Evolutionary conservation across 2,888 invertebrate genomes (phyloP), one percentile per base, ranked within the genome.

Genomic region (Sinohyriopsis cumingii): DNA sequence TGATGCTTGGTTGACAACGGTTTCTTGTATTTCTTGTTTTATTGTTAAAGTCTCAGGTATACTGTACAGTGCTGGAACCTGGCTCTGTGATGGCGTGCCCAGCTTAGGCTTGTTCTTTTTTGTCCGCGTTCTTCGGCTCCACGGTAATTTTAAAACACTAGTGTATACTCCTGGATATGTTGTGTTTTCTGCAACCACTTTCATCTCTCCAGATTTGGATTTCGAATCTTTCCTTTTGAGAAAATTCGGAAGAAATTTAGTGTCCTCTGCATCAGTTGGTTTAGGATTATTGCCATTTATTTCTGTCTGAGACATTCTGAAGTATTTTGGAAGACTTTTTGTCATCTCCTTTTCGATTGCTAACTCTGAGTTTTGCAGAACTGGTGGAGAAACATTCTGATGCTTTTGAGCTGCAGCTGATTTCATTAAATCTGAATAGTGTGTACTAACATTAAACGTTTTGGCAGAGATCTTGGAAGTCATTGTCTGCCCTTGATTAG

Each of bases 121-220:
- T 33, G 81, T 80, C 45, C 86, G 72, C n/a, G 84, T 81, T 57
- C 86, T 72, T 24, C 83, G 72, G 75, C 85, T 84, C 82, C 85
- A 86, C 15, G 86, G 85, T 15, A 86, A 77, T 69, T 86, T 86
- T 59, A 86, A 77, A 60, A 85, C 85, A 69, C 86, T 86, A 19
- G 86, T 86, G 72, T 86, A 86, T 9, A 86, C 85, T 1, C 86
- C 86, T 6, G 84, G 84, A 60, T 81, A 82, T 1, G 81, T 74
- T 0, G 80, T 84, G 65, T 84, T 86, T 61, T 86, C 86, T 1
- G 84, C 82, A 24, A 86, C 77, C 1, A 86, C 73, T 69, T 83
- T 85, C 83, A 86, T 84, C 59, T 84, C 84, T 19, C 78, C 80
- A 1, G 71, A 66, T 67, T 64, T 72, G 56, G 24, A 24, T 53